Conservation (phyloP, 92 coral and sea anemone species). For the Chrysogorgia sp. region DNA sequence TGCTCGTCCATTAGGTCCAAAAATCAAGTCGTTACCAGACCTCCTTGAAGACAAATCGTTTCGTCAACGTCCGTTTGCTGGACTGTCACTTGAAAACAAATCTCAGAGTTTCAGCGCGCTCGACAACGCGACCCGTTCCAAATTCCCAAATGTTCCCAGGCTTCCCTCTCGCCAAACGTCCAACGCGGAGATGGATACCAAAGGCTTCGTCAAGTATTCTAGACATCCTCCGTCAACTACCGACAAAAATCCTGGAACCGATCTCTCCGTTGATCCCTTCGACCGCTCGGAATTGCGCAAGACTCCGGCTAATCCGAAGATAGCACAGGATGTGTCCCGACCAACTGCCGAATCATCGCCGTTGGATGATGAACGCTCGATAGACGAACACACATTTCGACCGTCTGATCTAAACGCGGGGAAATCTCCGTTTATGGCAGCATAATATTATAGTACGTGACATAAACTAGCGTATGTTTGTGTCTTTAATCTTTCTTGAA, state of each 20-base stretch:
- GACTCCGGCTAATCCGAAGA: neutral
- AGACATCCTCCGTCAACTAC: neutral
- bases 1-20: neutral
- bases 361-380: neutral
- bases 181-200: neutral
- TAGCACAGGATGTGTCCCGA: neutral
- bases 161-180: neutral
- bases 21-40: conserved; percentile 4
- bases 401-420: neutral
- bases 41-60: neutral
- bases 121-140: neutral
- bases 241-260: neutral
- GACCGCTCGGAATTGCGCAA: neutral
- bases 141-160: neutral
- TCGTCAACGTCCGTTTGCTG: too few species aligned
- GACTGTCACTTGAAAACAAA: neutral
- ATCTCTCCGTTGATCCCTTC: neutral
- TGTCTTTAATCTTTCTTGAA: too few species aligned
- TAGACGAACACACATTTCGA: neutral
- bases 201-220: neutral
- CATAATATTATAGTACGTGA: too few species aligned
- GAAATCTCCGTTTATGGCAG: too few species aligned
- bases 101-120: neutral
- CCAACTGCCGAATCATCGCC: neutral
- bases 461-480: too few species aligned